A percentile compares a stretch with the other conserved stretches of the same genome.
phyloP scores from a whole-genome alignment of 2,888 invertebrate genomes.

The Drosophila pseudotakahashii region DNA sequence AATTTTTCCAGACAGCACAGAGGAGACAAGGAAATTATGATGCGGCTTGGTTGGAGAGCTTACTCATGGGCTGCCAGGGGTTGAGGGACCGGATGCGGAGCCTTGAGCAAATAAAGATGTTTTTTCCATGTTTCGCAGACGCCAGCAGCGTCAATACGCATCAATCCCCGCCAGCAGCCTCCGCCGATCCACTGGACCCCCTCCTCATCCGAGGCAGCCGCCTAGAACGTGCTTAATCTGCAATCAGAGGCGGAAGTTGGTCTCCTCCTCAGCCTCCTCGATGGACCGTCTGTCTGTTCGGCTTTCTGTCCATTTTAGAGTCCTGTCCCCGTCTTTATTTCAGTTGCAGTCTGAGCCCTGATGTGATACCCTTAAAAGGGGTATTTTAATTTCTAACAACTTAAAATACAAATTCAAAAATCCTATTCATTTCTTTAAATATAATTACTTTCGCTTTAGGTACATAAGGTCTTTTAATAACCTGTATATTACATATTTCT shows the following conservation, averaged over 20 bases:
- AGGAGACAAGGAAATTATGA: conserved; percentile 47
- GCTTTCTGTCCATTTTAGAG: conserved; percentile 8
- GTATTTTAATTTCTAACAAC: not conserved
- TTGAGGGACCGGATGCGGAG: conserved; percentile 48
- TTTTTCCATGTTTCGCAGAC: conserved; percentile 67
- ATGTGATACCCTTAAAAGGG: conserved; percentile 8
- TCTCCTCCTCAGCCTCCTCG: conserved; percentile 39
- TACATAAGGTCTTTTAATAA: too few relatives aligned
- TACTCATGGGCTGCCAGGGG: conserved; percentile 14
- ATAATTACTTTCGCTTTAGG: too few relatives aligned
- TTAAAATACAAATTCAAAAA: too few relatives aligned
- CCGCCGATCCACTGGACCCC: not conserved
- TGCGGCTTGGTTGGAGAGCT: conserved; percentile 52
- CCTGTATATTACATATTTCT: too few relatives aligned
- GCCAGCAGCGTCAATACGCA: conserved; percentile 75
- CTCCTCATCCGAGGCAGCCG: conserved; percentile 43
- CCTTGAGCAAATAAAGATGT: conserved; percentile 69
- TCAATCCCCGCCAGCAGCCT: conserved; percentile 51
- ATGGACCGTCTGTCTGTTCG: conserved; percentile 6
- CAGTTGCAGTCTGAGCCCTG: conserved; percentile 21
- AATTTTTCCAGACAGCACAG: conserved; percentile 43
- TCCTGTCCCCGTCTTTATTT: conserved; percentile 34
- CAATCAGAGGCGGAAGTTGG: conserved; percentile 78
- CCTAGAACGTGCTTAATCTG: conserved; percentile 78
- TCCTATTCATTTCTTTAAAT: too few relatives aligned